Evolutionary conservation across 2,888 invertebrate genomes (phyloP).

Genomic region (Lampropteryx suffumata): DNA sequence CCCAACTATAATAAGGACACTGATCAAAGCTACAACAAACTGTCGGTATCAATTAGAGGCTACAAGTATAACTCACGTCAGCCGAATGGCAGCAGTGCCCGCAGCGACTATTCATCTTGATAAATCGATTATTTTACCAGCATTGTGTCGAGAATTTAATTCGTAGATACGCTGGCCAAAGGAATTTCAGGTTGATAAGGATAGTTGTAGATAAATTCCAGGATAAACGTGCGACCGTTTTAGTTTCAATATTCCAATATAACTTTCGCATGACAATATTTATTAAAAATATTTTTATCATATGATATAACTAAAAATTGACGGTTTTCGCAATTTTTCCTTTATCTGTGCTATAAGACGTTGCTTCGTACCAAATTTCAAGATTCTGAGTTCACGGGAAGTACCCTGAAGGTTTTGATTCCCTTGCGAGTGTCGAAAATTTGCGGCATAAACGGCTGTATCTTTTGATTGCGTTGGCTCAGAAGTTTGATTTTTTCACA

Average conservation of each 20-base stretch:
- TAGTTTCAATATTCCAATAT: not conserved
- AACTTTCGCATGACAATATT: no score
- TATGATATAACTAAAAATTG: no score
- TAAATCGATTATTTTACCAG: slow-evolving; percentile 25
- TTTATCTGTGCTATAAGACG: no score
- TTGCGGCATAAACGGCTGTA: no score
- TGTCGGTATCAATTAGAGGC: slow-evolving; percentile 28
- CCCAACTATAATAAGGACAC: slow-evolving; percentile 9
- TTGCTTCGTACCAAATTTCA: no score
- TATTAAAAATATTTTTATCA: no score
- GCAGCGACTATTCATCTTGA: slow-evolving; percentile 22
- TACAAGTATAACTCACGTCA: slow-evolving; percentile 28
- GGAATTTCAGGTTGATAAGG: slow-evolving; percentile 11
- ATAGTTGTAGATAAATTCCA: not conserved
- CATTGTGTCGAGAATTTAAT: slow-evolving; percentile 16
- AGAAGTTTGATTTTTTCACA: no score
- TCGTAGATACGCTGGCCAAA: slow-evolving; percentile 7
- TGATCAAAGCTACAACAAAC: slow-evolving; percentile 20
- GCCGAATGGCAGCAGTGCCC: slow-evolving; percentile 14
- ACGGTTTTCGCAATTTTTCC: no score
- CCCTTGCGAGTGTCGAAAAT: no score
- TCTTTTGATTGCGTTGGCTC: no score
- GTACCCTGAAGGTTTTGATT: no score
- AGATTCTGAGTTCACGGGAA: no score
- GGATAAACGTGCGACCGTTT: not conserved